These are phyloP conservation scores for Pipa parva DNA, from an alignment of 2,113 vertebrate species.

Conservation along the genomic window DNA sequence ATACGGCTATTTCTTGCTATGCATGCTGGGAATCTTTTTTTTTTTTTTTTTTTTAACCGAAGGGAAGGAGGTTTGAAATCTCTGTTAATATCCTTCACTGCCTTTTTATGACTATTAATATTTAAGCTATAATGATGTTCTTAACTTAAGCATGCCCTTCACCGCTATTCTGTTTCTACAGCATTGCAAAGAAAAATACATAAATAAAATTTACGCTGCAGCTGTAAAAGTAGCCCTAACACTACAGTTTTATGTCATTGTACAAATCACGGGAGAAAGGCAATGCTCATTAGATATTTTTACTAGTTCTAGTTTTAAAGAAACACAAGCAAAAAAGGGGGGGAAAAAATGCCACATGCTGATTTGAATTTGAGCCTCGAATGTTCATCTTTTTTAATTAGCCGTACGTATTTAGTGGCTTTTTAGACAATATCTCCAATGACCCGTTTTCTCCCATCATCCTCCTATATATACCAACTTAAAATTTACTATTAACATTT, in stretches of 20 bases:
- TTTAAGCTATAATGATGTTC: neutral
- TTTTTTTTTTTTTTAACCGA: neutral
- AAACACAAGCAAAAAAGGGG: neutral
- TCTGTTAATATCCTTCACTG: neutral
- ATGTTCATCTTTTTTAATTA: constrained; percentile 1
- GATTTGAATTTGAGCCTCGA: neutral
- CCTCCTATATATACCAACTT: neutral
- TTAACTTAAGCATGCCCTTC: neutral
- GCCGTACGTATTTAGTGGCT: neutral
- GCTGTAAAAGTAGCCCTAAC: neutral
- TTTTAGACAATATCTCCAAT: neutral
- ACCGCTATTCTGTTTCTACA: neutral
- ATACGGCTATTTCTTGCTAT: neutral
- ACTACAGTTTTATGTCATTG: neutral
- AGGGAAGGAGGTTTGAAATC: neutral
- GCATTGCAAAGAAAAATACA: neutral
- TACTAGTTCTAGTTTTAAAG: neutral
- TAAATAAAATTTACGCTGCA: neutral
- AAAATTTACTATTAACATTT: neutral
- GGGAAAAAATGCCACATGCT: no score
- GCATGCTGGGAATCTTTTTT: neutral
- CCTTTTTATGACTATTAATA: neutral
- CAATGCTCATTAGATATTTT: constrained; percentile 2
- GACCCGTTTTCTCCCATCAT: neutral
- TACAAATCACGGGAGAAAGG: neutral